These are phyloP conservation scores for Lasaia peninsularis DNA, from an alignment of 1,140 invertebrate species.

Conservation along the genomic window DNA sequence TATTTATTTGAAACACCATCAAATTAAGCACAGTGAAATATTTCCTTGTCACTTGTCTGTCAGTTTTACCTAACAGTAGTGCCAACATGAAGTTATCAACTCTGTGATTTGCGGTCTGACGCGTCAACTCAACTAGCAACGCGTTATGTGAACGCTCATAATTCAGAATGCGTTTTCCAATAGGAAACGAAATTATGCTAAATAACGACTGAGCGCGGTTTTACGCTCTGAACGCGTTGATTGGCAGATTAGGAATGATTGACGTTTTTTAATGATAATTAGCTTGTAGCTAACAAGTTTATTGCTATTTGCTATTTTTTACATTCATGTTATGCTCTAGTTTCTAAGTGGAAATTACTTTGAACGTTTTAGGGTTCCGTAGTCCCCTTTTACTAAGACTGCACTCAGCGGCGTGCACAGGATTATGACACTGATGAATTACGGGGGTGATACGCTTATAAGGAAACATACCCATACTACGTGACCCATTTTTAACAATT, in stretches of 20 bases:
- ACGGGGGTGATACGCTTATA: too few species aligned
- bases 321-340: background rate
- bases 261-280: background rate
- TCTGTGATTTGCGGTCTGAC: conserved; percentile 2
- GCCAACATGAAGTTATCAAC: background rate
- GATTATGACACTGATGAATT: too few species aligned
- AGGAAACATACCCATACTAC: too few species aligned
- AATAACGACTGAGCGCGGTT: background rate
- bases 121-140: background rate
- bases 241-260: conserved; percentile 5
- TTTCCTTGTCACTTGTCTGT: too few species aligned
- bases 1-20: too few species aligned
- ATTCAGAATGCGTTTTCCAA: conserved; percentile 9
- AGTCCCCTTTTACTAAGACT: too few species aligned
- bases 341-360: too few species aligned
- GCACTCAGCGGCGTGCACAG: too few species aligned
- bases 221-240: conserved; percentile 3
- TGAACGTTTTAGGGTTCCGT: too few species aligned
- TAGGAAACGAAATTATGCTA: conserved; percentile 8
- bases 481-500: too few species aligned
- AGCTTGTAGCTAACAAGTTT: background rate
- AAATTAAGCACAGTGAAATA: too few species aligned
- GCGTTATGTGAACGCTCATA: conserved; percentile 11
- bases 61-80: background rate
- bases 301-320: background rate